These are phyloP conservation scores for Ophthalmolycus amberensis DNA, from an alignment of 2,113 vertebrate species.

Conservation along the genomic window DNA sequence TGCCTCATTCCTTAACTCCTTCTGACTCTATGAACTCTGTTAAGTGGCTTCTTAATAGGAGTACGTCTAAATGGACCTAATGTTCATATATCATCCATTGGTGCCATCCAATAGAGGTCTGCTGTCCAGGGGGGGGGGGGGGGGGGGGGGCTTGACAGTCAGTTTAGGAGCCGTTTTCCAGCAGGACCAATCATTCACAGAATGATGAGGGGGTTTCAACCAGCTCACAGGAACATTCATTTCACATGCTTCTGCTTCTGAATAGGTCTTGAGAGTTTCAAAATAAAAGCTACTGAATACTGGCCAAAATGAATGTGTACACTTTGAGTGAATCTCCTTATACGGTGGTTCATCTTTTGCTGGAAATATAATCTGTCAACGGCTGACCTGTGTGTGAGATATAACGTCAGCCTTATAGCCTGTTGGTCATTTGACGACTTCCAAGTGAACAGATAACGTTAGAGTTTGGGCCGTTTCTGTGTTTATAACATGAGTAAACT, in stretches of 20 bases:
- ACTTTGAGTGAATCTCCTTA: background rate
- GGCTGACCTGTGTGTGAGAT: background rate
- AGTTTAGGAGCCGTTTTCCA: constrained; percentile 38
- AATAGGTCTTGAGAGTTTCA: background rate
- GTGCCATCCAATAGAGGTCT: constrained; percentile 7
- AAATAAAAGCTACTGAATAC: background rate
- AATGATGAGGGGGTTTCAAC: constrained; percentile 39
- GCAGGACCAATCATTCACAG: constrained; percentile 40
- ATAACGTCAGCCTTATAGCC: background rate
- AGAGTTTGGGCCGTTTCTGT: background rate
- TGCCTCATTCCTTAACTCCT: background rate
- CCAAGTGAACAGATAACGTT: background rate
- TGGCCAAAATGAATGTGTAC: background rate
- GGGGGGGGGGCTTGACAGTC: constrained; percentile 2
- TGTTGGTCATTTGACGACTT: background rate
- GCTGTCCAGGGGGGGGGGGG: background rate
- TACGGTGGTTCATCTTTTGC: background rate
- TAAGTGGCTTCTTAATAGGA: constrained; percentile 26
- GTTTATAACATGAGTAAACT: background rate
- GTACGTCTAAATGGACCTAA: constrained; percentile 5
- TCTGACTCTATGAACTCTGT: background rate
- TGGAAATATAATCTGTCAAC: background rate
- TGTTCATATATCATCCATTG: constrained; percentile 20
- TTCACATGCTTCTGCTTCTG: background rate
- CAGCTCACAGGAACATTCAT: constrained; percentile 15